Evolutionary conservation across 2,797 vertebrate genomes (phyloP).

Genomic region (Hyperoplus immaculatus): DNA sequence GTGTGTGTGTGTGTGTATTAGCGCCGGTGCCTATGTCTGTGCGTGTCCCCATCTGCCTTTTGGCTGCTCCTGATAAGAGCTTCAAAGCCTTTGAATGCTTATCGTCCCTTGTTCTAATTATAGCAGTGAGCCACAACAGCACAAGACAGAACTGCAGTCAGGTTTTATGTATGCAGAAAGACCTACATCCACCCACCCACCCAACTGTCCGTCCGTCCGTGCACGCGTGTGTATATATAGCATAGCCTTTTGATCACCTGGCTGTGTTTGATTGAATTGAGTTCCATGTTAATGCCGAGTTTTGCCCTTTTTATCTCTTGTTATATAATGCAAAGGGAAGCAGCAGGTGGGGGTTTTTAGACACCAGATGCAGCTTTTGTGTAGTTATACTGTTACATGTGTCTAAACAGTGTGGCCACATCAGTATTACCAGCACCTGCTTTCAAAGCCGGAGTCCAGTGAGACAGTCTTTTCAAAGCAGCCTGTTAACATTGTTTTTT

Average conservation of each 20-base stretch:
- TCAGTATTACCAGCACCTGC: constrained; percentile 14
- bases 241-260: constrained; percentile 63
- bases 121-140: constrained; percentile 61
- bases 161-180: constrained; percentile 50
- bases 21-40: constrained; percentile 20
- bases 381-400: constrained; percentile 32
- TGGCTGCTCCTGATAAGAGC: constrained; percentile 62
- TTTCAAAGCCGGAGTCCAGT: constrained; percentile 13
- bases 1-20: not conserved
- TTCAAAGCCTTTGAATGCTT: constrained; percentile 69
- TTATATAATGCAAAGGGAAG: constrained; percentile 63
- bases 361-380: constrained; percentile 67
- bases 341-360: constrained; percentile 55
- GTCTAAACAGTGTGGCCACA: constrained; percentile 10
- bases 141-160: constrained; percentile 44
- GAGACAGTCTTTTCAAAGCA: not conserved
- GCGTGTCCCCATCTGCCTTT: constrained; percentile 46
- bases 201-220: constrained; percentile 3
- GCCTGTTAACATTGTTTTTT: not conserved
- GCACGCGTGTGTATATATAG: constrained; percentile 16
- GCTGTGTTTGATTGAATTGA: constrained; percentile 56
- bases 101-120: constrained; percentile 69
- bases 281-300: constrained; percentile 41
- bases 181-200: constrained; percentile 37
- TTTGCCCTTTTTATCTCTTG: constrained; percentile 47